phyloP scores from a whole-genome alignment of 2,888 invertebrate species.

The Phania funesta region DNA sequence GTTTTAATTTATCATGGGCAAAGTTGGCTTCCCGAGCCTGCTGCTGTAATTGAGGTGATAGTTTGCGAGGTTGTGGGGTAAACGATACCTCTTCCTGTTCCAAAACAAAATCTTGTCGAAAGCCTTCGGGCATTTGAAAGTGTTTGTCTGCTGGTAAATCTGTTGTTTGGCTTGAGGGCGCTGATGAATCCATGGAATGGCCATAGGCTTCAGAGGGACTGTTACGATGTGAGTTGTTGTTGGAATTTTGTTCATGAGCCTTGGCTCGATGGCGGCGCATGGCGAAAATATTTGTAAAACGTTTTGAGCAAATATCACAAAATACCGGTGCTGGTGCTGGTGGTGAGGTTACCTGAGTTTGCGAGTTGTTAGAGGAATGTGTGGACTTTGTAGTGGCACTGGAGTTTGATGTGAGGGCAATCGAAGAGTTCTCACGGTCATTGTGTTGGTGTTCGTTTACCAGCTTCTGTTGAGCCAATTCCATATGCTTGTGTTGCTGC shows the following conservation, averaged over 20 bases:
- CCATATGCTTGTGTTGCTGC: slow-evolving; percentile 71
- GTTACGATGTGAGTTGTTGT: slow-evolving; percentile 63
- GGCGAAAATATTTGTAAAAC: slow-evolving; percentile 87
- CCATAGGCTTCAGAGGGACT: slow-evolving; percentile 64
- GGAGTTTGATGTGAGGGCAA: slow-evolving; percentile 66
- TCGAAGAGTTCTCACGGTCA: slow-evolving; percentile 58
- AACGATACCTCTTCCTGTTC: slow-evolving; percentile 81
- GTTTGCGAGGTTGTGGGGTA: slow-evolving; percentile 82
- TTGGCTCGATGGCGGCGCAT: slow-evolving; percentile 86
- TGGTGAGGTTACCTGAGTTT: slow-evolving; percentile 68
- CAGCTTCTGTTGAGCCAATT: slow-evolving; percentile 72
- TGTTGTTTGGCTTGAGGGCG: neutral
- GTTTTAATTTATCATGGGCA: slow-evolving; percentile 86
- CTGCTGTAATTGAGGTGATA: slow-evolving; percentile 84
- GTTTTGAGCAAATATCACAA: slow-evolving; percentile 87
- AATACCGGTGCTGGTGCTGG: slow-evolving; percentile 78
- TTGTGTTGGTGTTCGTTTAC: slow-evolving; percentile 67
- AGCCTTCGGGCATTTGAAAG: slow-evolving; percentile 80
- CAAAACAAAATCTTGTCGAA: slow-evolving; percentile 79
- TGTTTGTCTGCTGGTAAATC: slow-evolving; percentile 65
- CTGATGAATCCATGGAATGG: slow-evolving; percentile 25
- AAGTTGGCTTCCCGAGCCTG: slow-evolving; percentile 87
- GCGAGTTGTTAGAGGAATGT: slow-evolving; percentile 38
- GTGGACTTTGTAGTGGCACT: slow-evolving; percentile 47
- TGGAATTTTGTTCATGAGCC: slow-evolving; percentile 82